Evolutionary conservation across 1,140 invertebrate species (phyloP).

Genomic region (Contarinia nasturtii): DNA sequence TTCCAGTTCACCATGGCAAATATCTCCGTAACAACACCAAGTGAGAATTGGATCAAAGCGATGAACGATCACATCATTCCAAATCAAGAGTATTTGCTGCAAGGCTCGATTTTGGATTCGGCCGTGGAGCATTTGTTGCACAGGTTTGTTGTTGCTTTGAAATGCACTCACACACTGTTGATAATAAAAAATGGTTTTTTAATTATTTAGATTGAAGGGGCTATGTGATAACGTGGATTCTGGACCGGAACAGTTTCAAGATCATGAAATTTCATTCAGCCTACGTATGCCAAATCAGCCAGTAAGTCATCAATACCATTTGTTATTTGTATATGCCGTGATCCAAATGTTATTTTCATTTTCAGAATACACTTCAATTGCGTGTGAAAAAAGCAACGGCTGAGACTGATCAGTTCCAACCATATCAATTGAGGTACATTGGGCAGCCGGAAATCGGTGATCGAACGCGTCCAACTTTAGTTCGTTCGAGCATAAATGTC

Average conservation of each 20-base stretch:
- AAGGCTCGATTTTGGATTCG: slow-evolving; percentile 81
- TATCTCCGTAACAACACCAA: slow-evolving; percentile 33
- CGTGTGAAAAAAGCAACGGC: slow-evolving; percentile 59
- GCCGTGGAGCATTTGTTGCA: slow-evolving; percentile 83
- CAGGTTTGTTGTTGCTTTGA: slow-evolving; percentile 23
- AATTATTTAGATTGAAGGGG: slow-evolving; percentile 41
- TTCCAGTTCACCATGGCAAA: neutral
- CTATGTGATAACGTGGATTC: slow-evolving; percentile 87
- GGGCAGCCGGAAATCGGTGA: slow-evolving; percentile 79
- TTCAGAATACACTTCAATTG: slow-evolving; percentile 31
- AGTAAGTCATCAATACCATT: slow-evolving; percentile 16
- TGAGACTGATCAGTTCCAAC: slow-evolving; percentile 34
- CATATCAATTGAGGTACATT: slow-evolving; percentile 75
- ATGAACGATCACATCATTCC: slow-evolving; percentile 68
- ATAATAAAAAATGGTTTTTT: too few species aligned
- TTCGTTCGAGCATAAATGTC: slow-evolving; percentile 80
- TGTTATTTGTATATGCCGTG: too few species aligned
- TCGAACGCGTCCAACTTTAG: slow-evolving; percentile 72
- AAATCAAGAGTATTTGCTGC: slow-evolving; percentile 77
- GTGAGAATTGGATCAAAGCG: slow-evolving; percentile 56
- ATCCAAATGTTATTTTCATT: too few species aligned
- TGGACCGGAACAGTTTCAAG: slow-evolving; percentile 76
- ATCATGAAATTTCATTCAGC: slow-evolving; percentile 74
- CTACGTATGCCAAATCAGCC: slow-evolving; percentile 39
- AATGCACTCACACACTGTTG: neutral